These are phyloP conservation scores for Panagrolaimus sp. DNA, from an alignment of 1,140 invertebrate species.

Conservation along the genomic window DNA sequence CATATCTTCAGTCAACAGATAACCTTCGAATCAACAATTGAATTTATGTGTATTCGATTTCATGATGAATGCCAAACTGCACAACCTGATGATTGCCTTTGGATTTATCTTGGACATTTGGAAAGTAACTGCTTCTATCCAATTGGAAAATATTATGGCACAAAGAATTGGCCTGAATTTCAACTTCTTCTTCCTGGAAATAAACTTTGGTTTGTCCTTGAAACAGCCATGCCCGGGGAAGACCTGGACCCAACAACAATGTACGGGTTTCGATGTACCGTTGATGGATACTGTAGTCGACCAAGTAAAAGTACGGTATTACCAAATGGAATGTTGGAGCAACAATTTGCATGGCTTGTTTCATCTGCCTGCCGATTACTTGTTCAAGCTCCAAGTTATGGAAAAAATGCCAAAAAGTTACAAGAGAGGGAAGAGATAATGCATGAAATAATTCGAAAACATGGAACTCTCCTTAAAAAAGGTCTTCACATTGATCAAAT, in stretches of 20 bases:
- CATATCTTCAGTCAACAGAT: slow-evolving; percentile 78
- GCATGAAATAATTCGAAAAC: slow-evolving; percentile 59
- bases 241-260: slow-evolving; percentile 31
- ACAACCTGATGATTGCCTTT: slow-evolving; percentile 84
- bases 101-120: slow-evolving; percentile 66
- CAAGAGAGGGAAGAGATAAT: slow-evolving; percentile 35
- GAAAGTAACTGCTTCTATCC: slow-evolving; percentile 64
- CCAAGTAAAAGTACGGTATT: not conserved
- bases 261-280: slow-evolving; percentile 54
- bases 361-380: slow-evolving; percentile 48
- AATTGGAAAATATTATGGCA: slow-evolving; percentile 70
- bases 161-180: slow-evolving; percentile 77
- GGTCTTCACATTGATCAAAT: slow-evolving; percentile 73
- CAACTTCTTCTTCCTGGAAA: slow-evolving; percentile 77
- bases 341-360: slow-evolving; percentile 53
- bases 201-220: slow-evolving; percentile 49
- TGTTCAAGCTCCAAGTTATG: slow-evolving; percentile 22
- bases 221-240: slow-evolving; percentile 20
- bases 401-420: slow-evolving; percentile 25
- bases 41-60: slow-evolving; percentile 88
- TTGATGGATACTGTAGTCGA: slow-evolving; percentile 43
- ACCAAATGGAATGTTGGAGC: slow-evolving; percentile 36
- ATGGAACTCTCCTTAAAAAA: slow-evolving; percentile 74
- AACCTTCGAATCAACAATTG: slow-evolving; percentile 76
- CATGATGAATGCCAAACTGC: slow-evolving; percentile 83